Conservation (phyloP, 2,888 invertebrate species). For the Alcis repandata region DNA sequence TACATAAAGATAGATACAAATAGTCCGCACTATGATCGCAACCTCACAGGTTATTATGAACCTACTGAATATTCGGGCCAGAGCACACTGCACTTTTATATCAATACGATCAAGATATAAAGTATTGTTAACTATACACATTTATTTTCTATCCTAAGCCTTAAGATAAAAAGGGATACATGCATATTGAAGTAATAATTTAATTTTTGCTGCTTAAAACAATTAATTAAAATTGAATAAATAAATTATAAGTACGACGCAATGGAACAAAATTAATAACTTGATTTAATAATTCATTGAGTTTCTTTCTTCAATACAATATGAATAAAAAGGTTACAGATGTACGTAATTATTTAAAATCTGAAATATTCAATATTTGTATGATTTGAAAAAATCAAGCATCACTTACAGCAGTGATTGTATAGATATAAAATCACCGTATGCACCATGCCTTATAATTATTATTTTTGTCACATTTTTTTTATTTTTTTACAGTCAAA, state of each 20-base stretch:
- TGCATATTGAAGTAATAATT: slow-evolving; percentile 2
- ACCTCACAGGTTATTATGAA: slow-evolving; percentile 11
- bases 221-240: neutral
- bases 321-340: neutral
- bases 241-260: neutral
- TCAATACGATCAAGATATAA: slow-evolving; percentile 9
- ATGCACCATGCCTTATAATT: slow-evolving; percentile 21
- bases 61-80: slow-evolving; percentile 2
- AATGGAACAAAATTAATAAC: neutral
- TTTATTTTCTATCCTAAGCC: neutral
- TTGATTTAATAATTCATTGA: neutral
- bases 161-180: neutral
- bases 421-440: slow-evolving; percentile 17
- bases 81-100: slow-evolving; percentile 14
- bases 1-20: slow-evolving; percentile 21
- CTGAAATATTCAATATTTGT: neutral
- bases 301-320: neutral
- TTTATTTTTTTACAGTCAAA: slow-evolving; percentile 32
- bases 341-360: neutral
- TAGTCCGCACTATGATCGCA: neutral
- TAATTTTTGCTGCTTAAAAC: neutral
- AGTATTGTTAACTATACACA: neutral
- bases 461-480: slow-evolving; percentile 32
- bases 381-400: neutral
- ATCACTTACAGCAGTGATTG: neutral